These are phyloP conservation scores for Cavia aperea DNA, from an alignment of 2,113 vertebrate species.

Conservation along the genomic window DNA sequence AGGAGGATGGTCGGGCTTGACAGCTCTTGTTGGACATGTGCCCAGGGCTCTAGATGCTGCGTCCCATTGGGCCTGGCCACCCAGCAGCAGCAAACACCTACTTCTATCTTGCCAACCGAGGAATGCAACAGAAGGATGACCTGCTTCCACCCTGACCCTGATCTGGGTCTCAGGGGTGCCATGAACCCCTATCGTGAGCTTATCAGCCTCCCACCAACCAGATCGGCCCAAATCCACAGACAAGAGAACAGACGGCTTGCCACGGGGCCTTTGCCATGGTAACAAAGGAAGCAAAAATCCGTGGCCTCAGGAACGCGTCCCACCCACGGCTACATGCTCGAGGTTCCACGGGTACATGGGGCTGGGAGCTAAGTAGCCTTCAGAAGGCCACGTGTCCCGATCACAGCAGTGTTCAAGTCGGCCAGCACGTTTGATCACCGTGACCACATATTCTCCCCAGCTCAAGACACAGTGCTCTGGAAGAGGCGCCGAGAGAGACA, in stretches of 20 bases:
- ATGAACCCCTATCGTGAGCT: fast-evolving
- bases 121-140: fast-evolving
- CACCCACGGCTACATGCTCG: fast-evolving
- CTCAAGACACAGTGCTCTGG: fast-evolving
- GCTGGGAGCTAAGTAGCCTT: not conserved
- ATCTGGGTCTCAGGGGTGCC: fast-evolving
- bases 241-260: fast-evolving
- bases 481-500: not conserved
- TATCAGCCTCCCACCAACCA: fast-evolving
- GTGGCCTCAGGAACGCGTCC: fast-evolving
- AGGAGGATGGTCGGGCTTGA: fast-evolving
- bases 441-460: fast-evolving
- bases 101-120: not conserved
- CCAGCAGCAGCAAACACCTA: fast-evolving
- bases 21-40: not conserved
- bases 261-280: fast-evolving
- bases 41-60: fast-evolving
- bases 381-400: not conserved
- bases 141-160: fast-evolving
- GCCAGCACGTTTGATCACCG: fast-evolving
- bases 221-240: not conserved
- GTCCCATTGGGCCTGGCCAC: not conserved
- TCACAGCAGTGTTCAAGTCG: not conserved
- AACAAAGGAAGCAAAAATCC: not conserved
- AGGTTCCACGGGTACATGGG: fast-evolving